phyloP scores from a whole-genome alignment of 2,113 vertebrate species.

The Ursus arctos region DNA sequence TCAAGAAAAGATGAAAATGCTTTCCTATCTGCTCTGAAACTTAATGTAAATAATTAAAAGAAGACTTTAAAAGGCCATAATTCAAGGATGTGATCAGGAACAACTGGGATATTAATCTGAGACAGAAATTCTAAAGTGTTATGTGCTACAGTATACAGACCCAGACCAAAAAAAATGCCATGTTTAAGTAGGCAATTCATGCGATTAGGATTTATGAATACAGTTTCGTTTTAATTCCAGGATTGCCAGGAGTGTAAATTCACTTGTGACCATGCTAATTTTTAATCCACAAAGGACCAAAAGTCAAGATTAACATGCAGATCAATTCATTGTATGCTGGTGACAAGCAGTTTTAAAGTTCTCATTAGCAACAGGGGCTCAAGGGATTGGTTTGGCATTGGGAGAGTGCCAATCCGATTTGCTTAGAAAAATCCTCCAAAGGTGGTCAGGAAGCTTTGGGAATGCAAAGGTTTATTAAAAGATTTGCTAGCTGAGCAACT shows the following conservation, averaged over 20 bases:
- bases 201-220: constrained; percentile 59
- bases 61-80: constrained; percentile 46
- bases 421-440: constrained; percentile 63
- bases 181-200: constrained; percentile 29
- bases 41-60: constrained; percentile 31
- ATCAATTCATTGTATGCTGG: constrained; percentile 43
- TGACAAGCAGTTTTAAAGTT: constrained; percentile 58
- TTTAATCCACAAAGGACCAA: constrained; percentile 66
- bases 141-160: background rate
- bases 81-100: constrained; percentile 28
- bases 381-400: constrained; percentile 30
- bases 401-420: constrained; percentile 3
- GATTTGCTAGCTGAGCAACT: constrained; percentile 14
- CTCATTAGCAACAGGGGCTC: constrained; percentile 55
- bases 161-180: background rate
- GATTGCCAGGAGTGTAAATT: constrained; percentile 58
- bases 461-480: constrained; percentile 61
- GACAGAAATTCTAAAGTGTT: background rate
- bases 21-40: background rate
- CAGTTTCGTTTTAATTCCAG: constrained; percentile 61
- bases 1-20: background rate
- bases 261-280: constrained; percentile 58
- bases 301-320: constrained; percentile 72
- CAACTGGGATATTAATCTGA: constrained; percentile 35
- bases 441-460: constrained; percentile 38